A percentile compares a stretch with the other conserved stretches of the same genome.
These are phyloP conservation scores for Rhopalosiphum maidis DNA, from an alignment of 1,140 invertebrate genomes.

Conservation along the genomic window DNA sequence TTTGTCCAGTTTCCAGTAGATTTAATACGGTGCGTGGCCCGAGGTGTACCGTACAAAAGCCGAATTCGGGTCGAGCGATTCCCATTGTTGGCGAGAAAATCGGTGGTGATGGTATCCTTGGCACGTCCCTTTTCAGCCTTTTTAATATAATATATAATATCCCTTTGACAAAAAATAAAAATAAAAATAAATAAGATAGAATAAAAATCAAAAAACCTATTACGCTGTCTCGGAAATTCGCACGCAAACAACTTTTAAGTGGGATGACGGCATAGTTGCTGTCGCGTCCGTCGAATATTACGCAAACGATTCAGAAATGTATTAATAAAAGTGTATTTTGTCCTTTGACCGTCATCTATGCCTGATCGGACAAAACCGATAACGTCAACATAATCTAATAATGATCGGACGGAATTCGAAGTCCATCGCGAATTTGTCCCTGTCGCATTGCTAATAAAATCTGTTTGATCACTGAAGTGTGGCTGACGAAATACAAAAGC, in stretches of 20 bases:
- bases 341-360: neutral
- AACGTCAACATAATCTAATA: neutral
- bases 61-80: slow-evolving; percentile 1
- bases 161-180: neutral
- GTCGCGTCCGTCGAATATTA: neutral
- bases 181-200: neutral
- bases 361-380: neutral
- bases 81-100: slow-evolving; percentile 6
- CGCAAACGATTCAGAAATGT: neutral
- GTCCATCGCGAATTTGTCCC: neutral
- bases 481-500: neutral
- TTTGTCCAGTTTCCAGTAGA: slow-evolving; percentile 38
- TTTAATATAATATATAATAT: neutral
- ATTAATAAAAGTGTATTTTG: neutral
- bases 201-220: neutral
- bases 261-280: neutral
- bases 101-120: neutral
- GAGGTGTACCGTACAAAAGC: slow-evolving; percentile 32
- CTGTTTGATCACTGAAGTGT: neutral
- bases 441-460: neutral
- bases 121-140: slow-evolving; percentile 31
- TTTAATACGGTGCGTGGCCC: neutral
- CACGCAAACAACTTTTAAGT: neutral
- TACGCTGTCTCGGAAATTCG: neutral
- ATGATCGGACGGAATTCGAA: neutral